Percentiles rank a stretch among this genome's conserved stretches.
These are phyloP conservation scores for Campylorhamphus procurvoides DNA, from an alignment of 2,113 vertebrate genomes.

Conservation along the genomic window DNA sequence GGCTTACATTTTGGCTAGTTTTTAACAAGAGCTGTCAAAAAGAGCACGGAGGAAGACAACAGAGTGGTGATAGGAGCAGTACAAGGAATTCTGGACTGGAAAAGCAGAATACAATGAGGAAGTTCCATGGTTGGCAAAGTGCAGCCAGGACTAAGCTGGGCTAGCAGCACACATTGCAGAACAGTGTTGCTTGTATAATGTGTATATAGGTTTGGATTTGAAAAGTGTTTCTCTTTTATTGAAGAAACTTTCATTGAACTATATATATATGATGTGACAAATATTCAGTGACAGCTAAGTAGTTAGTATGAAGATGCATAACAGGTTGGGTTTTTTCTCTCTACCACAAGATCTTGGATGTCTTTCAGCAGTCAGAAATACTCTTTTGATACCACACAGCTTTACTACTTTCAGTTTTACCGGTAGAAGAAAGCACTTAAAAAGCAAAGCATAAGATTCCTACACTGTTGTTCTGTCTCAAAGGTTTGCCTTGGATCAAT, in stretches of 20 bases:
- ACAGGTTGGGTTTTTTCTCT: neutral
- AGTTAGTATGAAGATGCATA: neutral
- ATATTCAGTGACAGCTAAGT: neutral
- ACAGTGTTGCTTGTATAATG: fast-evolving
- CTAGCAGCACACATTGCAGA: neutral
- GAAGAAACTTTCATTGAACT: neutral
- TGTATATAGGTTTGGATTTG: neutral
- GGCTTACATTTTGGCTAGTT: neutral
- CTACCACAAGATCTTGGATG: neutral
- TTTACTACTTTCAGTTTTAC: conserved; percentile 26
- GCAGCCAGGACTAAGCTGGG: neutral
- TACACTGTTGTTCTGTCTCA: conserved; percentile 6
- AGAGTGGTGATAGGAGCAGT: neutral
- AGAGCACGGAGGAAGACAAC: neutral
- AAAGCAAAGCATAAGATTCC: neutral
- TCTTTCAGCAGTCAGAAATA: neutral
- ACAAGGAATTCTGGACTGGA: neutral
- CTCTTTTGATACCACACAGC: neutral
- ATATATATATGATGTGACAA: neutral
- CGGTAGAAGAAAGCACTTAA: neutral
- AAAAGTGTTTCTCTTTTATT: neutral
- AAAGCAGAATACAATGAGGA: neutral
- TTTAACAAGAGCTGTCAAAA: neutral
- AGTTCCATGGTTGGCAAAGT: neutral
- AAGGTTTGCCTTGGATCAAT: neutral